Base-by-base conservation (phyloP, 2,888 invertebrate genomes). In the Penaeus monodon region DNA sequence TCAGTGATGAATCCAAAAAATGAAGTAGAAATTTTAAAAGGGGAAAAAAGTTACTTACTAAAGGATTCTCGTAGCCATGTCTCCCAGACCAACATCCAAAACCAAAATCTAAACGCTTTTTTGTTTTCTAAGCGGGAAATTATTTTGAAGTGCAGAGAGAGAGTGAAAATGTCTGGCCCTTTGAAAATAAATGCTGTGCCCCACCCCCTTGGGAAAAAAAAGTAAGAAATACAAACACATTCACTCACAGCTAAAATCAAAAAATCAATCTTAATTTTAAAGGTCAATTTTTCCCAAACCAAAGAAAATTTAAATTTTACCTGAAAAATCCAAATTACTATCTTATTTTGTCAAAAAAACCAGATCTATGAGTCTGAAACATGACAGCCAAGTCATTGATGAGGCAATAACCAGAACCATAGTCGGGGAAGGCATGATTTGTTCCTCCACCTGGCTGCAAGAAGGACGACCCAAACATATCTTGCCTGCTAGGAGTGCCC, bases 301-400 rank as follows among this genome's bases (percentile, higher is more conserved):
- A n/a, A n/a, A 8, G 44, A 57, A 44, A 44, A 44, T 8, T 24
- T 10, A 29, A 17, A 44, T 66, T 78, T 85, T 73, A 91, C 92
- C 91, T 92, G 92, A 88, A 12, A 92, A 92, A 90, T 92, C 92
- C 80, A 92, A 89, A 84, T 92, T 22, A 92, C 91, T 76, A 92
- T 91, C 2, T 91, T 14, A 92, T 83, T 90, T 91, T 29, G 88
- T 65, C 12, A 88, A 91, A 29, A 88, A 76, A 3, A n/a, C 85
- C 85, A 24, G 81, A 66, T 10, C 80, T 24, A 91, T 68, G 74
- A 91, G 73, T n/a, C 90, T 81, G 22, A 84, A 14, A 92, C 91
- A 44, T 88, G 1, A 92, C 90, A 1, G 92, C 92, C 81, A 92
- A 70, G 87, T 92, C 92, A 89, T 92, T 92, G 76, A 92, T 85